phyloP scores from a whole-genome alignment of 2,888 invertebrate genomes.

The Erebia epiphron region DNA sequence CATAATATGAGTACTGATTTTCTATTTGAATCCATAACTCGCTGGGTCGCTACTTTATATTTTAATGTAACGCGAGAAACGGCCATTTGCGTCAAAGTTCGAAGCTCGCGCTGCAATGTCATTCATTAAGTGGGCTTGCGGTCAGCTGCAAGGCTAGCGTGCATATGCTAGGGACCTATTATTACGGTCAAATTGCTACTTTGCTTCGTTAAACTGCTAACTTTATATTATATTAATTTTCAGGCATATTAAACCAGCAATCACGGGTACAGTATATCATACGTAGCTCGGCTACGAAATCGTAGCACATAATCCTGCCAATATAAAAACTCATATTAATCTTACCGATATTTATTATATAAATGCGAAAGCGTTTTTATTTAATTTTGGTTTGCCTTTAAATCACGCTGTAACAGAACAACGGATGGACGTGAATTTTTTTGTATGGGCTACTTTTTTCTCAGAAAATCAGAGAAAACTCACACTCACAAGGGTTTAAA shows the following conservation, averaged over 20 bases:
- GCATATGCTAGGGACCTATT: conserved; percentile 11
- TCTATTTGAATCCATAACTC: background rate
- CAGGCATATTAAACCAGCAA: background rate
- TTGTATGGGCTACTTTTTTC: too few relatives aligned
- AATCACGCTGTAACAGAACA: too few relatives aligned
- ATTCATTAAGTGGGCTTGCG: conserved; percentile 31
- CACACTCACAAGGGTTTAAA: too few relatives aligned
- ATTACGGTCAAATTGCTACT: conserved; percentile 8
- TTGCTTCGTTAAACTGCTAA: background rate
- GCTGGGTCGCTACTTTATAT: conserved; percentile 2
- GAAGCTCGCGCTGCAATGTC: conserved; percentile 28
- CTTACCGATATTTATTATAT: too few relatives aligned
- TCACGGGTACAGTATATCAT: background rate
- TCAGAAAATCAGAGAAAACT: too few relatives aligned
- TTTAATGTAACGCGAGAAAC: conserved; percentile 13
- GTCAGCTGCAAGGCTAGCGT: conserved; percentile 21
- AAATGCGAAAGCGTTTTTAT: too few relatives aligned
- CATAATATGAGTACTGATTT: background rate
- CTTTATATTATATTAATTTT: conserved; percentile 5
- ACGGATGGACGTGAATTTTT: too few relatives aligned
- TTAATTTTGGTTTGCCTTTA: background rate
- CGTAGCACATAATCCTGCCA: background rate
- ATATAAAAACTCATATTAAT: background rate
- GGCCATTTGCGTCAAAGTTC: conserved; percentile 25
- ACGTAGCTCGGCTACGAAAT: conserved; percentile 5